Evolutionary conservation across 2,113 vertebrate genomes (phyloP).

Genomic region (Nothocercus julius): DNA sequence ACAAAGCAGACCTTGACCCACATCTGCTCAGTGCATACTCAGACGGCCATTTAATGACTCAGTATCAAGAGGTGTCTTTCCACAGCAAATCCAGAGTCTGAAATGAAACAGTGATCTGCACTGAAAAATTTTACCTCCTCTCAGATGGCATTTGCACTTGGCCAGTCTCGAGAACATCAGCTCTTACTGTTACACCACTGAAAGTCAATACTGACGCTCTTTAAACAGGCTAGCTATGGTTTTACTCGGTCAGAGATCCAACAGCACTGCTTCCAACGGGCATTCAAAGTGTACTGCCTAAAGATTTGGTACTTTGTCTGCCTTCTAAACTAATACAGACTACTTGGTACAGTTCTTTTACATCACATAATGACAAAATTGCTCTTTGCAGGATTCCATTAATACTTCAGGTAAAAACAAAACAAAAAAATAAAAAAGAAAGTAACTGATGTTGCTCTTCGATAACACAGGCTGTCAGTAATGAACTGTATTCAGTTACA

Average conservation of each 20-base stretch:
- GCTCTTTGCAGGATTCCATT: slow-evolving; percentile 18
- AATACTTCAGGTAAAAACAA: slow-evolving; percentile 76
- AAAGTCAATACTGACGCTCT: not conserved
- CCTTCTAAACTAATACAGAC: slow-evolving; percentile 74
- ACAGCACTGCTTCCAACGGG: slow-evolving; percentile 33
- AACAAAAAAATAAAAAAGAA: slow-evolving; percentile 50
- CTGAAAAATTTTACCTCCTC: not conserved
- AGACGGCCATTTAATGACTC: not conserved
- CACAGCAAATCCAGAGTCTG: not conserved
- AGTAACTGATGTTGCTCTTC: slow-evolving; percentile 42
- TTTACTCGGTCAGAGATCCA: slow-evolving; percentile 38
- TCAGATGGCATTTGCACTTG: not conserved
- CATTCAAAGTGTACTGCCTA: slow-evolving; percentile 68
- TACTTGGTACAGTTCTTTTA: slow-evolving; percentile 69
- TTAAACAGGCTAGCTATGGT: slow-evolving; percentile 13
- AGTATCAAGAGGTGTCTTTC: not conserved
- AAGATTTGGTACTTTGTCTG: slow-evolving; percentile 77
- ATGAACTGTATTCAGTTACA: slow-evolving; percentile 18
- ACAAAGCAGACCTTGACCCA: not conserved
- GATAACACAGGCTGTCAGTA: slow-evolving; percentile 25
- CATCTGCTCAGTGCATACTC: not conserved
- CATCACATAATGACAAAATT: slow-evolving; percentile 61
- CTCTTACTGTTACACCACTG: not conserved
- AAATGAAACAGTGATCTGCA: not conserved
- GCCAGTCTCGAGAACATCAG: not conserved